phyloP scores from a whole-genome alignment of 2,113 vertebrate genomes.

The Tinamus guttatus region DNA sequence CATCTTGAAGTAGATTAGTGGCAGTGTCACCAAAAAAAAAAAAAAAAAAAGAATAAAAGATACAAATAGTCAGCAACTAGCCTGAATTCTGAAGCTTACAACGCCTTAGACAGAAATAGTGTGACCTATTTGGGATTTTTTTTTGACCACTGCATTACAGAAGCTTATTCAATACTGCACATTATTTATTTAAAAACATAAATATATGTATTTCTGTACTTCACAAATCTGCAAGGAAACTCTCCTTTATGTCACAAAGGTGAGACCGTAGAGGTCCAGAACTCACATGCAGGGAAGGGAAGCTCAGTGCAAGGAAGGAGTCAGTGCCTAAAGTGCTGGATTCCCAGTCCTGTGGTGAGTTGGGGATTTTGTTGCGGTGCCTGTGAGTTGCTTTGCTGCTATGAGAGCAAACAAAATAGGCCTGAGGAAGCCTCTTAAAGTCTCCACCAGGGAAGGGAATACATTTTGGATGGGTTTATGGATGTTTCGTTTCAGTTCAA shows the following conservation, averaged over 20 bases:
- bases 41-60: neutral
- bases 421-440: neutral
- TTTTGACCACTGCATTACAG: neutral
- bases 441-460: neutral
- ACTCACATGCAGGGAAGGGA: neutral
- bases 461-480: neutral
- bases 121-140: neutral
- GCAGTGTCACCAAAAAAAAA: slow-evolving; percentile 80
- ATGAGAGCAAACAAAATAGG: neutral
- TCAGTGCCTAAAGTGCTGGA: rapidly evolving
- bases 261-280: rapidly evolving
- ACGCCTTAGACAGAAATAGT: neutral
- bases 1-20: slow-evolving; percentile 82
- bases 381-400: neutral
- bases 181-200: neutral
- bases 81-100: neutral
- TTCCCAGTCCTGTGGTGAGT: neutral
- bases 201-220: neutral
- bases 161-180: neutral
- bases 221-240: neutral
- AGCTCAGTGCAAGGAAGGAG: neutral
- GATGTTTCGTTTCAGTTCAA: neutral
- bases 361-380: neutral
- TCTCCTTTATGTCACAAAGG: neutral
- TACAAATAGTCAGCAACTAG: neutral